phyloP scores from a whole-genome alignment of 1,140 invertebrate genomes.

The Dinothrombium tinctorium region DNA sequence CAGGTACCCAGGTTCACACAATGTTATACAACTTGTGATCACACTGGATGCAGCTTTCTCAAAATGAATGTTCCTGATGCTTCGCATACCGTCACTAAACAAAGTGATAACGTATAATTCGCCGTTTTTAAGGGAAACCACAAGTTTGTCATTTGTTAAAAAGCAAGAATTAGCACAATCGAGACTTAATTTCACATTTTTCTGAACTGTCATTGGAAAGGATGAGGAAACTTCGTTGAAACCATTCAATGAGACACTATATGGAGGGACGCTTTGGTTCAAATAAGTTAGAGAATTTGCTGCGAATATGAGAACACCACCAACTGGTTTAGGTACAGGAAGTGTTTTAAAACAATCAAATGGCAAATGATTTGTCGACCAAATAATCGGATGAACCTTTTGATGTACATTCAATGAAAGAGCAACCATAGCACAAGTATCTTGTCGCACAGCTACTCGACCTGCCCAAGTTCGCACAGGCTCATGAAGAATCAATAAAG shows the following conservation, averaged over 20 bases:
- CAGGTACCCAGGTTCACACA: slow-evolving; percentile 76
- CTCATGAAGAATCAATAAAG: slow-evolving; percentile 82
- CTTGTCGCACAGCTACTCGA: slow-evolving; percentile 72
- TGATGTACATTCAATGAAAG: slow-evolving; percentile 90
- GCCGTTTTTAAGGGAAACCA: slow-evolving; percentile 74
- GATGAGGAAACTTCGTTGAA: slow-evolving; percentile 55
- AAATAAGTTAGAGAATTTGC: slow-evolving; percentile 81
- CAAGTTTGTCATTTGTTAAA: slow-evolving; percentile 58
- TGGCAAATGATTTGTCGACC: slow-evolving; percentile 74
- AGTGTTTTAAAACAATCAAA: slow-evolving; percentile 72
- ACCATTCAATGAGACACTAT: slow-evolving; percentile 80
- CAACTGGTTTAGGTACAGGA: slow-evolving; percentile 72
- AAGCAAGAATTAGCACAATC: slow-evolving; percentile 69
- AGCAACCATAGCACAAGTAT: slow-evolving; percentile 85
- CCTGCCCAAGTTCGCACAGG: slow-evolving; percentile 88
- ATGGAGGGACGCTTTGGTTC: slow-evolving; percentile 93
- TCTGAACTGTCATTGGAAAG: slow-evolving; percentile 15
- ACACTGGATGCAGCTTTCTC: slow-evolving; percentile 87
- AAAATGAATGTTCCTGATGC: slow-evolving; percentile 76
- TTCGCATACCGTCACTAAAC: slow-evolving; percentile 76
- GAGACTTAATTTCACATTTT: slow-evolving; percentile 40
- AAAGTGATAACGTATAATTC: slow-evolving; percentile 88
- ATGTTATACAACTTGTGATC: slow-evolving; percentile 72
- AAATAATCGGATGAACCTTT: slow-evolving; percentile 84
- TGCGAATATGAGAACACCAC: slow-evolving; percentile 74